Evolutionary conservation across 2,888 invertebrate genomes (phyloP).

Genomic region (Thumatha senex): DNA sequence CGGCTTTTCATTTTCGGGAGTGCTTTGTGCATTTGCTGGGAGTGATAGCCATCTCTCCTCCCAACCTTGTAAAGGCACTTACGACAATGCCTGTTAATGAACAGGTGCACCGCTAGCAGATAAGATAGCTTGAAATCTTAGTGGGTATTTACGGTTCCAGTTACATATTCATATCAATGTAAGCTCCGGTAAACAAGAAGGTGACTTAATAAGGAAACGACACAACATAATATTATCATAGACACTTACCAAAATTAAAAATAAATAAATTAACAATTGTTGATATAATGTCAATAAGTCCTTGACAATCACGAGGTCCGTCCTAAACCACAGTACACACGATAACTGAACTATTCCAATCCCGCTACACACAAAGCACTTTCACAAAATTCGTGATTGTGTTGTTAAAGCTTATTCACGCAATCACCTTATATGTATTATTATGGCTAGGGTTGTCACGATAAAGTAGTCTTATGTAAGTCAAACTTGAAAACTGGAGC

Average conservation of each 20-base stretch:
- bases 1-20: no score
- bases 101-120: no score
- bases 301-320: conserved; percentile 16
- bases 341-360: conserved; percentile 21
- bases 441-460: conserved; percentile 5
- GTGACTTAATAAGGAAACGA: background rate
- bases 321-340: conserved; percentile 22
- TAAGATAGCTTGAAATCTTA: no score
- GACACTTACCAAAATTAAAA: background rate
- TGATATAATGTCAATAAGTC: background rate
- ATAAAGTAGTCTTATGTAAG: no score
- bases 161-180: no score
- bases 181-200: background rate
- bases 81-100: no score
- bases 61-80: no score
- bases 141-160: no score
- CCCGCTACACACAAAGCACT: conserved; percentile 26
- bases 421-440: conserved; percentile 10
- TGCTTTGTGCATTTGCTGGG: no score
- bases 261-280: background rate
- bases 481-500: no score
- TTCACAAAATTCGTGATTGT: conserved; percentile 41
- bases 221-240: background rate
- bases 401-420: conserved; percentile 31
- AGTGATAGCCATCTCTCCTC: no score